These are phyloP conservation scores for Austrolebias charrua DNA, from an alignment of 2,797 vertebrate species.

Conservation along the genomic window DNA sequence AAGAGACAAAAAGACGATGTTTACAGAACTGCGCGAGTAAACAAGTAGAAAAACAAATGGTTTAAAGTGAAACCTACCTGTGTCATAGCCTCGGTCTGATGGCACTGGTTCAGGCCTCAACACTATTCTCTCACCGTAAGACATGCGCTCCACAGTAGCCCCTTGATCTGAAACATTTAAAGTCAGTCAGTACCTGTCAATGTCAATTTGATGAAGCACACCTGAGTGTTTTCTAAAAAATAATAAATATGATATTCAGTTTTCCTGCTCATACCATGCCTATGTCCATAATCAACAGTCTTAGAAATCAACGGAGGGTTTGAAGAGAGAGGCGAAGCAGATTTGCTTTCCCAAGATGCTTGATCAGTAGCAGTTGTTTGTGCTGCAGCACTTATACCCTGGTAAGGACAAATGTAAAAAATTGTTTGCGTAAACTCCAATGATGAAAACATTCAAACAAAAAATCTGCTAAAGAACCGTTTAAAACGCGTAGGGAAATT, in stretches of 20 bases:
- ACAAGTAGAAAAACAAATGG: neutral
- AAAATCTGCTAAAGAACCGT: neutral
- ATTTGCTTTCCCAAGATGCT: slow-evolving; percentile 79
- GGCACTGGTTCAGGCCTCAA: slow-evolving; percentile 88
- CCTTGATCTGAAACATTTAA: slow-evolving; percentile 81
- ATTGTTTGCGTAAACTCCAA: no score
- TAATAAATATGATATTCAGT: neutral
- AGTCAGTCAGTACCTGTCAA: slow-evolving; percentile 8
- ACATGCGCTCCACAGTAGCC: slow-evolving; percentile 91
- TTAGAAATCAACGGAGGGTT: slow-evolving; percentile 85
- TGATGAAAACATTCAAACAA: neutral
- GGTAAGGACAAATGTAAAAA: slow-evolving; percentile 7
- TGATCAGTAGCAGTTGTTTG: slow-evolving; percentile 37
- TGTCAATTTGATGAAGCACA: neutral
- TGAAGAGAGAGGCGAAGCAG: slow-evolving; percentile 57
- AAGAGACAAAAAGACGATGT: neutral
- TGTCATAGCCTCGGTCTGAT: slow-evolving; percentile 88
- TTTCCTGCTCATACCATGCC: slow-evolving; percentile 80
- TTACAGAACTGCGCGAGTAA: neutral
- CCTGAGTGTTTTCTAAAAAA: neutral
- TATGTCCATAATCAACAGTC: slow-evolving; percentile 94
- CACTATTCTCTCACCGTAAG: slow-evolving; percentile 95
- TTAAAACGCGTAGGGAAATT: neutral
- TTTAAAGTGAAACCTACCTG: slow-evolving; percentile 78
- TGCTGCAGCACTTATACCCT: slow-evolving; percentile 70